Evolutionary conservation across 2,113 vertebrate genomes (phyloP).

Genomic region (Mustela nigripes): DNA sequence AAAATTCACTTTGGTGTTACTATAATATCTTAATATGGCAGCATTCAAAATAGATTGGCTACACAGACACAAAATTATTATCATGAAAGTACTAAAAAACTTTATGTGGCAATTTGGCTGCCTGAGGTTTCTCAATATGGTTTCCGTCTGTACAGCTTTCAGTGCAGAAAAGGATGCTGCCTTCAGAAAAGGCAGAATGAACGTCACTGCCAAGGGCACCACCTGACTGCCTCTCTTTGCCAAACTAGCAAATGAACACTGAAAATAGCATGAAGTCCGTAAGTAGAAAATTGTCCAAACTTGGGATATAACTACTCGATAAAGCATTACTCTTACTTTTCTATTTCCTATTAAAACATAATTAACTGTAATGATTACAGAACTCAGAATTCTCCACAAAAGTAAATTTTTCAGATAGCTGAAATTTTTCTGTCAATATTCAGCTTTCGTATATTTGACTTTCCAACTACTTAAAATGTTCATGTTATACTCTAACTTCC

Average conservation of each 20-base stretch:
- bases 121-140: constrained; percentile 32
- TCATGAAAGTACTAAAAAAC: neutral
- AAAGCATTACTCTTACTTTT: neutral
- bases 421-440: constrained; percentile 25
- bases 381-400: neutral
- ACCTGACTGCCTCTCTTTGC: constrained; percentile 51
- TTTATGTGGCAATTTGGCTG: neutral
- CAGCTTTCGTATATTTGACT: constrained; percentile 11
- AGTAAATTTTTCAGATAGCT: constrained; percentile 42
- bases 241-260: constrained; percentile 61
- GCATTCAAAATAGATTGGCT: constrained; percentile 54
- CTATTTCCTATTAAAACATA: constrained; percentile 31
- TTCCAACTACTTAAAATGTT: constrained; percentile 61
- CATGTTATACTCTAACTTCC: neutral
- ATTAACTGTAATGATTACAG: constrained; percentile 9
- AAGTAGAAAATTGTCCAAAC: constrained; percentile 30
- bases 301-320: neutral
- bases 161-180: neutral
- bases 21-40: neutral
- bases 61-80: constrained; percentile 63
- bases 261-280: constrained; percentile 33
- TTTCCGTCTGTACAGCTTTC: neutral
- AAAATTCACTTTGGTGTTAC: constrained; percentile 37
- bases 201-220: constrained; percentile 55
- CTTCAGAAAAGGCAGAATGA: constrained; percentile 46